Base-by-base conservation (phyloP, 2,888 invertebrate genomes). In the Plagodis dolabraria region DNA sequence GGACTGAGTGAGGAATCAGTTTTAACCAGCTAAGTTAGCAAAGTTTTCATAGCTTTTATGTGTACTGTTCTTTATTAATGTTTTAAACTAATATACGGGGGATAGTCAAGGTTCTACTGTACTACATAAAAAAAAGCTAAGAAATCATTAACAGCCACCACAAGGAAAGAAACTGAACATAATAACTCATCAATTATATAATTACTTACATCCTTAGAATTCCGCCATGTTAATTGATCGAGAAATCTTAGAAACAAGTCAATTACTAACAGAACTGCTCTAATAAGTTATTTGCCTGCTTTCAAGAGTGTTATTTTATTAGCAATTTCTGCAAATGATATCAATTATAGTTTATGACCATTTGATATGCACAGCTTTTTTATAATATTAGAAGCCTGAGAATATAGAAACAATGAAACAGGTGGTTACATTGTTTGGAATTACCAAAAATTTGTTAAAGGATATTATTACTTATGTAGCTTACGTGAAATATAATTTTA, bases 371-470 rank as follows among this genome's bases (percentile, higher is more conserved):
- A 7, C 10, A 48, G 9, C 33, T 47, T 47, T 47, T 47, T 53
- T 35, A 49, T 49, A 40, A 40, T 11, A 36, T 7, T 46, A 46
- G 38, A 8, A 45, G 33, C 22, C 45, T 50, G 49, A n/a, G 49
- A 59, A 49, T 36, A 40, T 10, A 35, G 51, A 45, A 51, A 60
- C 60, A 60, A 60, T 60, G 55, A 44, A 60, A 54, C 60, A 60
- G 60, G 50, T 59, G 59, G 59, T 60, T 34, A 47, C 22, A 55
- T 54, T 59, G 54, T 59, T 50, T 12, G 6, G n/a, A 22, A 46
- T 40, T 22, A 33, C 59, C 33, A 42, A 54, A 47, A 50, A n/a
- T 22, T 44, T 46, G 38, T 49, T 58, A 40, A 35, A 46, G 49
- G 35, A 48, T 53, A 9, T 40, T 53, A 58, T 36, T 57, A 33